phyloP scores from a whole-genome alignment of 1,140 invertebrate genomes.

The Chymomyza costata region DNA sequence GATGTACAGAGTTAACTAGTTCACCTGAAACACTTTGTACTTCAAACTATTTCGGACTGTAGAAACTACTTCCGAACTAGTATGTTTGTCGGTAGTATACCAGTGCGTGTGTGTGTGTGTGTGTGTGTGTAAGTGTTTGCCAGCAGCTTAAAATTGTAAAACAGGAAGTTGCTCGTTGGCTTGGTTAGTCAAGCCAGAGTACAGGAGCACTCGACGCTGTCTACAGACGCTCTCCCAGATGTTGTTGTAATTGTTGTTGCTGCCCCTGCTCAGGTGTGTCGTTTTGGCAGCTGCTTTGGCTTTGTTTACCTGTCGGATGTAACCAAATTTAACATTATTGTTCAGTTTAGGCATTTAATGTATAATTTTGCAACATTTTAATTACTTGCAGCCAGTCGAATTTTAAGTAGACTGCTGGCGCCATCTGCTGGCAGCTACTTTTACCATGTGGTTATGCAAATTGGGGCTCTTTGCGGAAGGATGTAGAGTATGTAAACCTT shows the following conservation, averaged over 20 bases:
- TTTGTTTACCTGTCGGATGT: conserved; percentile 68
- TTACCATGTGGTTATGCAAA: conserved; percentile 49
- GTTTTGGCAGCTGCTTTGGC: conserved; percentile 58
- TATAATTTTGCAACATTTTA: conserved; percentile 70
- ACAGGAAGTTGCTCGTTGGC: conserved; percentile 71
- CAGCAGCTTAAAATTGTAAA: conserved; percentile 58
- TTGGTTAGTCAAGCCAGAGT: conserved; percentile 62
- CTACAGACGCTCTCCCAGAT: conserved; percentile 15
- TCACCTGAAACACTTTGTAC: too few species aligned
- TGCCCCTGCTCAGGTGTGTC: conserved; percentile 52
- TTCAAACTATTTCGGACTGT: too few species aligned
- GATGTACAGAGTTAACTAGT: too few species aligned
- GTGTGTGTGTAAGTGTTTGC: conserved; percentile 27
- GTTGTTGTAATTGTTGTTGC: background rate
- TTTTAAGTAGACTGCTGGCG: background rate
- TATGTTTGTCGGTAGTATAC: too few species aligned
- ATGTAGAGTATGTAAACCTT: too few species aligned
- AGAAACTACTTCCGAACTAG: too few species aligned
- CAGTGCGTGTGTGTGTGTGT: conserved; percentile 12
- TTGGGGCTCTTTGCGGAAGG: conserved; percentile 38
- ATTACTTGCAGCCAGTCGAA: conserved; percentile 30
- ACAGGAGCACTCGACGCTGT: conserved; percentile 41
- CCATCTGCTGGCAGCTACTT: conserved; percentile 9
- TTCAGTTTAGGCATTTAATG: conserved; percentile 54
- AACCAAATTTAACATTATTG: conserved; percentile 31